Conservation (phyloP, 2,888 invertebrate genomes). For the Carabus problematicus region DNA sequence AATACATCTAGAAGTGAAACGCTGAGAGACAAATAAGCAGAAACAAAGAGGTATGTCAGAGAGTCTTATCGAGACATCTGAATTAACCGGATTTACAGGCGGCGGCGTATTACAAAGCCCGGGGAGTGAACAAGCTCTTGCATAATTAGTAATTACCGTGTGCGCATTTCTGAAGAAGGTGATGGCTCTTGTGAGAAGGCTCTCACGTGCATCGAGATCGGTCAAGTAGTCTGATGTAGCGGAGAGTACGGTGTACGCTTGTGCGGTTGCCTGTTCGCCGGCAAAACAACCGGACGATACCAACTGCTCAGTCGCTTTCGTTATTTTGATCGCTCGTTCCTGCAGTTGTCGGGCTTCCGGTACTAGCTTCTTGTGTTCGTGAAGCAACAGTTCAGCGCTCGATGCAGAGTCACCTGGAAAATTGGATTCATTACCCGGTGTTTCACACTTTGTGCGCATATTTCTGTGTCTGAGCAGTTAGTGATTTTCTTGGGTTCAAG, state of each 20-base stretch:
- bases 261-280: conserved; percentile 70
- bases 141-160: conserved; percentile 60
- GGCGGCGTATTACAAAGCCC: not conserved
- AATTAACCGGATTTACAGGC: conserved; percentile 14
- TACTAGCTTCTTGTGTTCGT: conserved; percentile 73
- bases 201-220: conserved; percentile 73
- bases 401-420: conserved; percentile 71
- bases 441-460: not conserved
- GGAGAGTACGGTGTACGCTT: conserved; percentile 72
- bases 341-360: conserved; percentile 76
- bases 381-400: conserved; percentile 71
- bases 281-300: conserved; percentile 74
- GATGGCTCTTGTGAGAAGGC: conserved; percentile 70
- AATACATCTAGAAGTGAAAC: too few species aligned
- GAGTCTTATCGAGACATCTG: not conserved
- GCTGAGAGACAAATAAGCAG: conserved; percentile 1
- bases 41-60: conserved; percentile 4
- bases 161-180: conserved; percentile 74
- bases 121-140: not conserved
- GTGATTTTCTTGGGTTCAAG: not conserved
- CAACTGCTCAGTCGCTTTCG: conserved; percentile 79
- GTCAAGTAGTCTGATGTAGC: conserved; percentile 74
- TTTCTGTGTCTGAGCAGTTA: not conserved
- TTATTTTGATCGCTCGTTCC: conserved; percentile 77
- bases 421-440: not conserved